phyloP scores from a whole-genome alignment of 2,888 invertebrate genomes.

The Tenthredo notha region DNA sequence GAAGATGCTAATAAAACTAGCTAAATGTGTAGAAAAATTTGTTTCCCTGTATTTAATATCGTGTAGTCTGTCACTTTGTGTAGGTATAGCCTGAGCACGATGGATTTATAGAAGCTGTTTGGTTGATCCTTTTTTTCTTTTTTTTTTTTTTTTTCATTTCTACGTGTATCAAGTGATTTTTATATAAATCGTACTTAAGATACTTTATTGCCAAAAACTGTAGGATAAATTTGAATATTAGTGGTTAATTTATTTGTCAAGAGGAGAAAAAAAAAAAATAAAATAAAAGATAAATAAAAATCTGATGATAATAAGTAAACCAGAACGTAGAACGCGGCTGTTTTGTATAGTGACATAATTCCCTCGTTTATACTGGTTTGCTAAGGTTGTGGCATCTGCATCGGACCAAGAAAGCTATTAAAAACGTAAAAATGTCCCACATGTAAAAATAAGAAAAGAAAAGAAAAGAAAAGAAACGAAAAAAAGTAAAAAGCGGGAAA shows the following conservation, averaged over 20 bases:
- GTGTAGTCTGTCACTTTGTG: neutral
- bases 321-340: slow-evolving; percentile 44
- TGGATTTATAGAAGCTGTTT: neutral
- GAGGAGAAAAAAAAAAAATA: too few species aligned
- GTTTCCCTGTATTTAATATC: neutral
- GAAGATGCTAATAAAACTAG: neutral
- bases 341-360: slow-evolving; percentile 57
- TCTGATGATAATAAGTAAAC: slow-evolving; percentile 42
- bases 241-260: neutral
- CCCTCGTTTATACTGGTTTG: slow-evolving; percentile 49
- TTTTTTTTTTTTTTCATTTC: neutral
- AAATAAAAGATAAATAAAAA: neutral
- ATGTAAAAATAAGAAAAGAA: neutral
- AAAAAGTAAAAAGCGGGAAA: slow-evolving; percentile 12
- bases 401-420: neutral
- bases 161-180: neutral
- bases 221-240: neutral
- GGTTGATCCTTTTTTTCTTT: neutral
- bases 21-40: neutral
- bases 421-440: slow-evolving; percentile 31
- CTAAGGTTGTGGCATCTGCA: slow-evolving; percentile 17
- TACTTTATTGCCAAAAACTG: neutral
- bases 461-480: too few species aligned
- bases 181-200: neutral
- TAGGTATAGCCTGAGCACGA: neutral